Evolutionary conservation across 2,888 invertebrate genomes (phyloP).

Genomic region (Euzophera pinguis): DNA sequence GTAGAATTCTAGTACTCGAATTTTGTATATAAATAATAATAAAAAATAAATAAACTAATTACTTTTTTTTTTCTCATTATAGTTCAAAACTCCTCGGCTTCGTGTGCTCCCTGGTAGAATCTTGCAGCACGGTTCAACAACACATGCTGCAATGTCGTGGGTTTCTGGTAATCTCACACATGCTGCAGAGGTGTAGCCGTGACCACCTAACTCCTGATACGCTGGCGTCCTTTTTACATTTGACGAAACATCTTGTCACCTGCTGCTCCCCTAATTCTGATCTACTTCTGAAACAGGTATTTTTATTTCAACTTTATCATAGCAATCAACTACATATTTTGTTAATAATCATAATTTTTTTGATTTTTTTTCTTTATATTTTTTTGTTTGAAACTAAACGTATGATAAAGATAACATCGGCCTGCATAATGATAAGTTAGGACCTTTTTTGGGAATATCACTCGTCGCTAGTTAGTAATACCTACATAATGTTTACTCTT

Average conservation of each 20-base stretch:
- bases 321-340: no score
- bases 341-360: no score
- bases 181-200: constrained; percentile 94
- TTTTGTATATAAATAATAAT: no score
- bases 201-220: constrained; percentile 97
- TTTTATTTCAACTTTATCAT: constrained; percentile 3
- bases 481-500: no score
- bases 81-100: constrained; percentile 97
- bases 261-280: constrained; percentile 96
- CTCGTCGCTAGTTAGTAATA: no score
- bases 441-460: no score
- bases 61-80: constrained; percentile 23
- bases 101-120: constrained; percentile 97
- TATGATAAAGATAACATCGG: no score
- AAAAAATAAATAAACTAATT: no score
- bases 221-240: constrained; percentile 92
- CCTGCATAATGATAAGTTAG: no score
- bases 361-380: no score
- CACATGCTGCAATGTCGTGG: constrained; percentile 99
- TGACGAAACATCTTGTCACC: constrained; percentile 95
- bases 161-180: constrained; percentile 98
- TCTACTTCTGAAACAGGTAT: constrained; percentile 94
- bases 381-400: no score
- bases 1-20: no score
- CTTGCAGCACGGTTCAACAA: constrained; percentile 98